Evolutionary conservation across 2,888 invertebrate species (phyloP).

Genomic region (Parelbella ahira): DNA sequence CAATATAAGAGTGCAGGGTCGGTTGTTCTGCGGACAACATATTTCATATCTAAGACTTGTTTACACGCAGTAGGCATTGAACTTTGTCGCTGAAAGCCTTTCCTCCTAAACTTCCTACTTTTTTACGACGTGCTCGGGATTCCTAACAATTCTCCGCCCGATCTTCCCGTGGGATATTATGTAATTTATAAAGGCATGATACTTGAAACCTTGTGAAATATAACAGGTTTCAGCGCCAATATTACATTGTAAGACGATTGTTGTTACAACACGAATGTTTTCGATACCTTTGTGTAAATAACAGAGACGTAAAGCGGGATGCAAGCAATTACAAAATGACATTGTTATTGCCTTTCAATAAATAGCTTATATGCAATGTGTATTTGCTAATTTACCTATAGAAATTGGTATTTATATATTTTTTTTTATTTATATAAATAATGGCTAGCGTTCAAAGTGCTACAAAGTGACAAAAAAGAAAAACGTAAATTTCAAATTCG

Average conservation of each 20-base stretch:
- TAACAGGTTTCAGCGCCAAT: slow-evolving; percentile 7
- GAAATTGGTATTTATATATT: too few species aligned
- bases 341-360: too few species aligned
- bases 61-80: slow-evolving; percentile 23
- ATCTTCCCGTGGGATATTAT: slow-evolving; percentile 24
- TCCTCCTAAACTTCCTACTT: slow-evolving; percentile 24
- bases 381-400: too few species aligned
- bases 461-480: too few species aligned
- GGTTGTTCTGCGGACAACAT: slow-evolving; percentile 20
- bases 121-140: slow-evolving; percentile 11
- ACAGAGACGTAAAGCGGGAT: too few species aligned
- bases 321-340: too few species aligned
- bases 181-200: slow-evolving; percentile 17
- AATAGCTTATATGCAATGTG: too few species aligned
- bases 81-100: slow-evolving; percentile 23
- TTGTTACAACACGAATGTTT: too few species aligned
- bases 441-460: too few species aligned
- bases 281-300: too few species aligned
- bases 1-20: slow-evolving; percentile 14
- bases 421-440: too few species aligned
- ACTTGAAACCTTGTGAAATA: slow-evolving; percentile 6
- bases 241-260: slow-evolving; percentile 3
- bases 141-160: slow-evolving; percentile 11
- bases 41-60: slow-evolving; percentile 23
- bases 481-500: too few species aligned